Conservation (phyloP, 2,113 vertebrate genomes). For the Amblyornis subalaris region DNA sequence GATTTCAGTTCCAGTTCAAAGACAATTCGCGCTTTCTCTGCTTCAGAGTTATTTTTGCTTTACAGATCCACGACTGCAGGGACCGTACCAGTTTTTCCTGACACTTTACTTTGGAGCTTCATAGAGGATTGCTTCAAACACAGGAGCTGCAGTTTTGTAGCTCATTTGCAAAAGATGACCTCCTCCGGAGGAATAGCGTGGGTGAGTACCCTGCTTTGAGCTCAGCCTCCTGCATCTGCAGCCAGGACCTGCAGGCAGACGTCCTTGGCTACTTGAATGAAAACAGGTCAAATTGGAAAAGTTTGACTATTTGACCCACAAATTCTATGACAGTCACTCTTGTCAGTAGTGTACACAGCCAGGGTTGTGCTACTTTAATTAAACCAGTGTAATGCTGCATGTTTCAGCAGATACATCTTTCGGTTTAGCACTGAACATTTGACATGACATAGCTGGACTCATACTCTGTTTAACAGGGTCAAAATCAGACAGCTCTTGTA, state of each 20-base stretch:
- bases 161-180: neutral
- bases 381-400: neutral
- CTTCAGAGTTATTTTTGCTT: neutral
- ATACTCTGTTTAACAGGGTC: neutral
- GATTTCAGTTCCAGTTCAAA: neutral
- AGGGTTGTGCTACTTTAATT: neutral
- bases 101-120: neutral
- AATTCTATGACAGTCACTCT: neutral
- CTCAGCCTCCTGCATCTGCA: neutral
- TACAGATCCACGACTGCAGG: neutral
- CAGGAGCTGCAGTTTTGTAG: neutral
- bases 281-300: neutral
- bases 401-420: neutral
- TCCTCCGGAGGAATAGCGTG: fast-evolving
- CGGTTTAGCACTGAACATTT: neutral
- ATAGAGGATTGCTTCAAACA: neutral
- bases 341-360: neutral
- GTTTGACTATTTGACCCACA: neutral
- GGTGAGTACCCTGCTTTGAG: neutral
- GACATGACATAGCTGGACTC: neutral
- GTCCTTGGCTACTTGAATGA: neutral
- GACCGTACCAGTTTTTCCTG: neutral
- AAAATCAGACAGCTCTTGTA: neutral
- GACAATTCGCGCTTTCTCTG: neutral
- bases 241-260: neutral